Evolutionary conservation across 2,113 vertebrate species (phyloP).

Genomic region (Gallinago media): DNA sequence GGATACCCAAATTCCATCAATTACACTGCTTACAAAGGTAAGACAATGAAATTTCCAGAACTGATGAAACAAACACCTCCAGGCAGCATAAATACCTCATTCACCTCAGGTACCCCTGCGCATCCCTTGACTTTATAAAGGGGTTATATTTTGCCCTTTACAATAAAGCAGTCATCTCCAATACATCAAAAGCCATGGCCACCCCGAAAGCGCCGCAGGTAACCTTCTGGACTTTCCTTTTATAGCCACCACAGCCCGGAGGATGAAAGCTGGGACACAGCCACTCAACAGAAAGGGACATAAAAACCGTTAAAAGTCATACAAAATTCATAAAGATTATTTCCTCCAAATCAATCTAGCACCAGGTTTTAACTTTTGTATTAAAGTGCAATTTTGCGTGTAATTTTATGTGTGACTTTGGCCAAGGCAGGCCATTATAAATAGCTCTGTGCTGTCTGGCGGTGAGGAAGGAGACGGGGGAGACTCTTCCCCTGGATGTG

Average conservation of each 20-base stretch:
- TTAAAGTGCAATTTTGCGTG: neutral
- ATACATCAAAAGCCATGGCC: neutral
- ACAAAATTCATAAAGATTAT: neutral
- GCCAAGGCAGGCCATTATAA: neutral
- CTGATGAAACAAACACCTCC: neutral
- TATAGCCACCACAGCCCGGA: neutral
- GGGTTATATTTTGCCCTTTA: neutral
- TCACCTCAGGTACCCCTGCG: neutral
- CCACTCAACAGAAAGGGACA: neutral
- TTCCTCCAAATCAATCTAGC: neutral
- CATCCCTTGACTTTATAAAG: neutral
- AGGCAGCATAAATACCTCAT: neutral
- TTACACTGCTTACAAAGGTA: neutral
- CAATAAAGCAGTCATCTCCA: neutral
- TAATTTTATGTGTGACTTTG: neutral
- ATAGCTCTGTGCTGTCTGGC: fast-evolving
- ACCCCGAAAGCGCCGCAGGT: neutral
- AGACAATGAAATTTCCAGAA: neutral
- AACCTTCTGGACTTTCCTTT: neutral
- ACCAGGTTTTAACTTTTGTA: neutral
- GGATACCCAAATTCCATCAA: neutral
- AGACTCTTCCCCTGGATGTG: neutral
- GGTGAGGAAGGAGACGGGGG: neutral
- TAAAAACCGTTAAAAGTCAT: neutral
- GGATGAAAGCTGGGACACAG: neutral